These are phyloP conservation scores for Sylvietta virens DNA, from an alignment of 2,113 vertebrate species.

Conservation along the genomic window DNA sequence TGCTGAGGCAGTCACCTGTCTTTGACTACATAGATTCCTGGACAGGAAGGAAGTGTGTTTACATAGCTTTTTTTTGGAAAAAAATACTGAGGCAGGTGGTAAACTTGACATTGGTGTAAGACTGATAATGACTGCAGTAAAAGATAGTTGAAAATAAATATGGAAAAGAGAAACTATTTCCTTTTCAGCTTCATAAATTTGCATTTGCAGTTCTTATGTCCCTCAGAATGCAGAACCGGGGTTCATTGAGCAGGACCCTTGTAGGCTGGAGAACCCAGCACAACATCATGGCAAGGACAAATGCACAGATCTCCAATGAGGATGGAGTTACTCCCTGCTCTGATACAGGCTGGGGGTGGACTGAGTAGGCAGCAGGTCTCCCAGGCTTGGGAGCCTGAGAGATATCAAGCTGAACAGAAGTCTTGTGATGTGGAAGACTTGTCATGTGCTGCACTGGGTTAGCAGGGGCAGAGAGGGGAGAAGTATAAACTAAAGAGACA, in stretches of 20 bases:
- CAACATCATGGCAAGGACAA: background rate
- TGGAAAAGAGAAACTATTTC: background rate
- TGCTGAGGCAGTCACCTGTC: background rate
- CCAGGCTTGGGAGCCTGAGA: background rate
- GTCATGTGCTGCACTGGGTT: background rate
- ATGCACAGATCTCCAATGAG: background rate
- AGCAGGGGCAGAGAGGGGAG: background rate
- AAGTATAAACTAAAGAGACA: background rate
- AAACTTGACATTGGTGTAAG: background rate
- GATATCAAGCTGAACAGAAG: background rate
- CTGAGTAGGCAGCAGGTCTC: background rate
- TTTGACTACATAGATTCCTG: background rate
- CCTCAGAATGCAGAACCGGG: background rate
- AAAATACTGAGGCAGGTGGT: background rate
- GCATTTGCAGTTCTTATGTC: background rate
- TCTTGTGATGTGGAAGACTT: background rate
- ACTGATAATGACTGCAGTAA: background rate
- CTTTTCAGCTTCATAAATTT: background rate
- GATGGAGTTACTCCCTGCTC: background rate
- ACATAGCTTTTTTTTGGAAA: background rate
- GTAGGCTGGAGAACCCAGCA: background rate
- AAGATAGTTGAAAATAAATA: background rate
- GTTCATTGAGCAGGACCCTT: background rate
- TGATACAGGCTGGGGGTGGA: background rate
- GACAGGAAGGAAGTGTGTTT: background rate